These are phyloP conservation scores for Axis porcinus DNA, from an alignment of 2,113 vertebrate species.

Conservation along the genomic window DNA sequence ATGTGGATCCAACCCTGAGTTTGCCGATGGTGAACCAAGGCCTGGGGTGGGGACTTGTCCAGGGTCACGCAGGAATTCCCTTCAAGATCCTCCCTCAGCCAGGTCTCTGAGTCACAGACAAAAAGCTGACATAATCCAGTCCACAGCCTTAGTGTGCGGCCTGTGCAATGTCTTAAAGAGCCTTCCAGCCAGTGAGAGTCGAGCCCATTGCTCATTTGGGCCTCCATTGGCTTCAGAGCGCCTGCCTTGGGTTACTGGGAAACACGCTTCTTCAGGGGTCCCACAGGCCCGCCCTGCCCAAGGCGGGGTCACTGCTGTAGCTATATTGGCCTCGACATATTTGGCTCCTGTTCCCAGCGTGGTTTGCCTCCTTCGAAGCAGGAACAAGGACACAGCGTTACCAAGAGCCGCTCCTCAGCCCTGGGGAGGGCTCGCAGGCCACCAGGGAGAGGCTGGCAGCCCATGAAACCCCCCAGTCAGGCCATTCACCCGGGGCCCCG, in stretches of 20 bases:
- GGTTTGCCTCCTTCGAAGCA: not conserved
- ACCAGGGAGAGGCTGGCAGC: constrained; percentile 35
- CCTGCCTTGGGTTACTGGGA: not conserved
- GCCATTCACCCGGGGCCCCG: constrained; percentile 1
- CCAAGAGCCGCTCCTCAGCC: not conserved
- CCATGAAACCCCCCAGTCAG: constrained; percentile 68
- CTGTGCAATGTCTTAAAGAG: not conserved
- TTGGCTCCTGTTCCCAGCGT: not conserved
- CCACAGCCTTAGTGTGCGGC: not conserved
- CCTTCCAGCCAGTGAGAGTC: not conserved
- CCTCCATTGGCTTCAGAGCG: not conserved
- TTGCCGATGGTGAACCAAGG: not conserved
- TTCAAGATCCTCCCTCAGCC: not conserved
- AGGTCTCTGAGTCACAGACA: not conserved
- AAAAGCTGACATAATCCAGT: not conserved
- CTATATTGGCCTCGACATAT: not conserved
- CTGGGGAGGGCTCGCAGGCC: not conserved
- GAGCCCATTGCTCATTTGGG: not conserved
- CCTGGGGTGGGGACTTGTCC: not conserved
- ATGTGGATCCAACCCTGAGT: accelerated
- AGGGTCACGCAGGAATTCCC: not conserved
- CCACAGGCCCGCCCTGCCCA: not conserved
- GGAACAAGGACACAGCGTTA: not conserved
- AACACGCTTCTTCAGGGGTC: not conserved
- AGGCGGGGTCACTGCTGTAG: not conserved